Evolutionary conservation across 2,797 vertebrate species (phyloP).

Genomic region (Tragopan temminckii): DNA sequence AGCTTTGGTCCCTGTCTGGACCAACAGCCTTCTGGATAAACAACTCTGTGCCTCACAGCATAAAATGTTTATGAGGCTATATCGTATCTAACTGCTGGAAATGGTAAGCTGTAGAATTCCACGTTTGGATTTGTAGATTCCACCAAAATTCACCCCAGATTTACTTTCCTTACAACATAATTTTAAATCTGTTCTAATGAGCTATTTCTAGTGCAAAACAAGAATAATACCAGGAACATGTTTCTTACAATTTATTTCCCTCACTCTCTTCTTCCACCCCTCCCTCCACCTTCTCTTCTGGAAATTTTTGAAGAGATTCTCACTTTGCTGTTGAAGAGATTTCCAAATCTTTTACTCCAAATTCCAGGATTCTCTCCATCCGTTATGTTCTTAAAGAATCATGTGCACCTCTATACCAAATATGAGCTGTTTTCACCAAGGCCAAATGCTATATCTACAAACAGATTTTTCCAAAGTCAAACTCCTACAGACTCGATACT

Average conservation of each 20-base stretch:
- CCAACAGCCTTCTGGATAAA: not conserved
- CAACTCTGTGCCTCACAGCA: not conserved
- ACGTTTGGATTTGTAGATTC: not conserved
- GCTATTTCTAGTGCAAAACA: conserved; percentile 9
- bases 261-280: not conserved
- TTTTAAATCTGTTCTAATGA: conserved; percentile 39
- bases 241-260: not conserved
- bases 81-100: not conserved
- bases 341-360: not conserved
- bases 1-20: not conserved
- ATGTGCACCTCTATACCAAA: not conserved
- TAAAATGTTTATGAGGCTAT: not conserved
- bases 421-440: not conserved
- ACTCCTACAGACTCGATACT: not conserved
- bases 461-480: not conserved
- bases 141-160: conserved; percentile 4
- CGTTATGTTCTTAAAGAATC: not conserved
- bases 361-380: not conserved
- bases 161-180: conserved; percentile 7
- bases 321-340: not conserved
- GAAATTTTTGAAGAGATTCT: not conserved
- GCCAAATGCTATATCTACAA: not conserved
- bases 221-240: not conserved
- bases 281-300: not conserved
- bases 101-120: not conserved